Conservation (phyloP, 2,888 invertebrate species). For the Eupithecia dodoneata region DNA sequence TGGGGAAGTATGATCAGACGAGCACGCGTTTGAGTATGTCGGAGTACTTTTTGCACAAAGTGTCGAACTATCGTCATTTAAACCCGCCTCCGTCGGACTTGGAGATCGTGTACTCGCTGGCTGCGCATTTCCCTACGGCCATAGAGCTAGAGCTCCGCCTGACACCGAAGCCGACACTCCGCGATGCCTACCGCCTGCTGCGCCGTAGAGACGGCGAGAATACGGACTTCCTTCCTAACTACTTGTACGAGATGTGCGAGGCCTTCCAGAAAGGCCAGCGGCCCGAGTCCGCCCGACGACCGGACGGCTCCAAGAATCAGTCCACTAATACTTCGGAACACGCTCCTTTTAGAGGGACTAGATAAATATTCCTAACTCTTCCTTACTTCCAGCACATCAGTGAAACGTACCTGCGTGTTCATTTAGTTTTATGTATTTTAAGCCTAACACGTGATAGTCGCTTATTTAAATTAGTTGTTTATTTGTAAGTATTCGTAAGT, state of each 20-base stretch:
- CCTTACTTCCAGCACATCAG: constrained; percentile 24
- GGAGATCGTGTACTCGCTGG: constrained; percentile 78
- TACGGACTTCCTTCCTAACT: constrained; percentile 77
- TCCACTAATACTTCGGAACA: constrained; percentile 52
- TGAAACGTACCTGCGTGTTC: constrained; percentile 25
- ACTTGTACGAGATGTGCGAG: constrained; percentile 81
- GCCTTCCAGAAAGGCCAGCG: constrained; percentile 74
- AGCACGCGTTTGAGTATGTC: constrained; percentile 74
- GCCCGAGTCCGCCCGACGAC: constrained; percentile 69
- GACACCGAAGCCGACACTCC: constrained; percentile 76
- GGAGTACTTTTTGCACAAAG: constrained; percentile 79
- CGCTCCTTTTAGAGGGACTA: constrained; percentile 54
- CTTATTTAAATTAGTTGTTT: constrained; percentile 16
- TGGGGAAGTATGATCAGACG: constrained; percentile 75
- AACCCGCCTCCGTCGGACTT: constrained; percentile 78
- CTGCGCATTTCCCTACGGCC: constrained; percentile 77
- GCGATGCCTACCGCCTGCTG: constrained; percentile 76
- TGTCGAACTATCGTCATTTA: constrained; percentile 76
- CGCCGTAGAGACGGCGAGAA: constrained; percentile 77
- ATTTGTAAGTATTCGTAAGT: neutral
- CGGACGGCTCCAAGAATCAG: constrained; percentile 57
- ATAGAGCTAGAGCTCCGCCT: constrained; percentile 78
- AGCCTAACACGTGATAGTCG: constrained; percentile 18
- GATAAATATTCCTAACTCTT: constrained; percentile 40
- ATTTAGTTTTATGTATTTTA: constrained; percentile 20